Base-by-base conservation (phyloP, 2,888 invertebrate genomes). In the Acanthosepion lycidas region DNA sequence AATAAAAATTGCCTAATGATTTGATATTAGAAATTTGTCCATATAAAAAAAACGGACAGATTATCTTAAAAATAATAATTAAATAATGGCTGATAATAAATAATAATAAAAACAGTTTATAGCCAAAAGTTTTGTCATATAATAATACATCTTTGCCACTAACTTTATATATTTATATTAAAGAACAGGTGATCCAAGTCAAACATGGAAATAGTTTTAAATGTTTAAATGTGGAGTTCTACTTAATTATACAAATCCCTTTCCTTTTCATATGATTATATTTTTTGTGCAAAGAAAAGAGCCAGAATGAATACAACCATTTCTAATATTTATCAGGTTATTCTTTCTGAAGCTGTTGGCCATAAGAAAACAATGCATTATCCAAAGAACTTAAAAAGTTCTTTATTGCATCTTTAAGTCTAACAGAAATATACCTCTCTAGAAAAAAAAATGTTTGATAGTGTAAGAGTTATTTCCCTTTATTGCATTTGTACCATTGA, bases 391-490 rank as follows among this genome's bases (percentile, higher is more conserved):
- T 18, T 18, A 18, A 15, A 55, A 55, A 55, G 20, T 6, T 5
- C 59, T 23, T 20, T 23, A 5, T 23, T 20, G 23, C 20, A 20
- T 6, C 59, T 23, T 59, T 6, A 59, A 59, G 5, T 59, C 23
- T 23, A 59, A 59, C 23, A 23, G 59, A 23, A 59, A 59, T 59
- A 59, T 23, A 23, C 20, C 23, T 23, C 23, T 23, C 20, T 23
- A 4, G 6, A 20, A 23, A 23, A 23, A 9, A 55, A 55, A 78
- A 28, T 28, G 9, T 28, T 78, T 78, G 9, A 33, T 78, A 78
- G n/a, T 78, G 78, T 78, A 78, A 78, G 78, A 78, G 78, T 78
- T 78, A 78, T 78, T 78, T 33, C 78, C 78, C 78, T 78, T 78
- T 33, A 78, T 78, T 78, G 4, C 5, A 78, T 33, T 33, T 78